phyloP scores from a whole-genome alignment of 2,888 invertebrate genomes.

The Ichneumoninae sp. region DNA sequence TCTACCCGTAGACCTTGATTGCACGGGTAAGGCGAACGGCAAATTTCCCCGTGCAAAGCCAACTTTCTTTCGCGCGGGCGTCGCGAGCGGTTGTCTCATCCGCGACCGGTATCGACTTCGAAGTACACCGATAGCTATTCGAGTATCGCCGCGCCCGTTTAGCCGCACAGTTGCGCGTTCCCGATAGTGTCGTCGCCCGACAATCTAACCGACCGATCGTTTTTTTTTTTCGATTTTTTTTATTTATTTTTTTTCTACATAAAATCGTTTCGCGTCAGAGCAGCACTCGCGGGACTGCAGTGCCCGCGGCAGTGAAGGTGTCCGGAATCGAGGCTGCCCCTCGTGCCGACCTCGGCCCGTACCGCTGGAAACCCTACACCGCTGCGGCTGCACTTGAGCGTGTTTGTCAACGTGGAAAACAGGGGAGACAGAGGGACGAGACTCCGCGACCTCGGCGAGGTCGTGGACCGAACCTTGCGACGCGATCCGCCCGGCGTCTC shows the following conservation, averaged over 20 bases:
- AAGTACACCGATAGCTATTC: constrained; percentile 33
- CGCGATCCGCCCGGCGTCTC: constrained; percentile 41
- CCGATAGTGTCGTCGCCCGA: background rate
- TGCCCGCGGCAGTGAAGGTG: constrained; percentile 64
- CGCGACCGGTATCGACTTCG: constrained; percentile 36
- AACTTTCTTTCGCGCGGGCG: constrained; percentile 63
- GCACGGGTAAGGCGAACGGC: constrained; percentile 9
- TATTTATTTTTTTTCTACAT: background rate
- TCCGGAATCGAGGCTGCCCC: background rate
- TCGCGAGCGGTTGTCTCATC: constrained; percentile 48
- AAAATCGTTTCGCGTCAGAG: constrained; percentile 24
- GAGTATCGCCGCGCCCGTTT: constrained; percentile 38
- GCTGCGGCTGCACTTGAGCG: too few relatives aligned
- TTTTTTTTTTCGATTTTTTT: background rate
- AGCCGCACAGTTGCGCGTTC: constrained; percentile 26
- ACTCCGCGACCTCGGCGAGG: constrained; percentile 53
- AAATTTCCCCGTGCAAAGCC: constrained; percentile 59
- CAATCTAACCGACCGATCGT: background rate
- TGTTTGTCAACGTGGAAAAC: background rate
- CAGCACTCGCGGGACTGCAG: constrained; percentile 12
- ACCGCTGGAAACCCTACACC: constrained; percentile 21
- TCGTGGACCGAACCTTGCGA: constrained; percentile 47
- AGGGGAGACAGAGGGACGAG: constrained; percentile 4
- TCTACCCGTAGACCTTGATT: constrained; percentile 1
- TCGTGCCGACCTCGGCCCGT: constrained; percentile 40